Evolutionary conservation across 2,888 invertebrate genomes (phyloP), one percentile per base, ranked within the genome.

Genomic region (Drosophila pegasa): DNA sequence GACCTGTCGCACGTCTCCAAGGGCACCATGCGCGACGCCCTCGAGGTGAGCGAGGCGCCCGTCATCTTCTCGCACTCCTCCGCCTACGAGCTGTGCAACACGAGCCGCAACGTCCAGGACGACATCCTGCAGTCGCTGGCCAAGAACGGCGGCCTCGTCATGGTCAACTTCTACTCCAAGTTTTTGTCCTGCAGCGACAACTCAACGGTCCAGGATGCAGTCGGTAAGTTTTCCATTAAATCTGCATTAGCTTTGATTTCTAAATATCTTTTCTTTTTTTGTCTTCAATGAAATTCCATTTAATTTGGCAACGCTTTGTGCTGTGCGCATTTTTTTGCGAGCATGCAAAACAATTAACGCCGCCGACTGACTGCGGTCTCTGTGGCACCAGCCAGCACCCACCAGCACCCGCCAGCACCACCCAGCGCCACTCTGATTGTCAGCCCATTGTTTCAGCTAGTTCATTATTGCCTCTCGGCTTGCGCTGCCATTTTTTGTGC

Each of bases 11-110:
- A 97, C 92, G 96, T 97, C 56, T 96, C 96, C 7, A 94, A 94
- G 40, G 94, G 95, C 58, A 97, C 97, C 27, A 97, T 97, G 97
- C 93, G 95, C 50, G 96, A 96, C 90, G 96, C 96, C 20, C 92
- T 97, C 41, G 94, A 95, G 27, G 95, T 95, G 67, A 95, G 96
- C 33, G 94, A 95, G 87, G 96, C 97, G 14, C 97, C 97, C 16
- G 96, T 97, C 76, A 95, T 97, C 76, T 97, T 96, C 93, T 97
- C 96, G 45, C 97, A 97, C 91, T 97, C 97, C 10, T 96, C 96
- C 2, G 96, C 96, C 45, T 95, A 95, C 87, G 95, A 95, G 25
- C 93, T 97, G 5, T 97, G 97, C 93, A 95, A 96, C 89, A 95
- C 96, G 37, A 95, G 96, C 60, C 94, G 97, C 67, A 97, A 97